Evolutionary conservation across 2,888 invertebrate species (phyloP), one percentile per base, ranked within the genome.

Genomic region (Cantharis lateralis): DNA sequence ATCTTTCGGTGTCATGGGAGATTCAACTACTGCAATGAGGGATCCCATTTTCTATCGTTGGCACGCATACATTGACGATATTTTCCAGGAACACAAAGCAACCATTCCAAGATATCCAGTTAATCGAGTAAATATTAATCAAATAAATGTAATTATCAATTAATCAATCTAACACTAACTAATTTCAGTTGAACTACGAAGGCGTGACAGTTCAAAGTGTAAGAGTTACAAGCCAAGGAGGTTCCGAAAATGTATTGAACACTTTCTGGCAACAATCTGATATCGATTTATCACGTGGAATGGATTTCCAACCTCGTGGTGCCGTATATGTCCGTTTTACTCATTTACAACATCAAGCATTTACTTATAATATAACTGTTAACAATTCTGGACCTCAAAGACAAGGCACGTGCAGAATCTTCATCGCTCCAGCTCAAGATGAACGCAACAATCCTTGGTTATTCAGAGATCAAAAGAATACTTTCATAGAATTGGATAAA

Each of bases 31-130:
- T 0, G 95, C 96, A 0, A 96, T 96, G 95, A 90, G 96, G 1
- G 96, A 96, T 88, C 96, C 96, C 0, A 88, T 94, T 15, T 96
- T 96, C 90, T 96, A 96, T 89, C 92, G 95, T 85, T 96, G 94
- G 95, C 96, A 96, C 84, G 91, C 93, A 0, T 94, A 92, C 85
- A 89, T 96, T 20, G 95, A 96, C 83, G 93, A 95, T 81, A 88
- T 96, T 28, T 96, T 96, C 90, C 91, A 92, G 81, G 90, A 92
- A 80, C 93, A 93, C 88, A 96, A 96, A 88, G 89, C 89, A 78
- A 92, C 92, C 13, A 88, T 96, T 24, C 89, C 93, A 0, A 90
- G 93, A 2, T 96, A 96, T 86, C 89, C 88, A 0, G 83, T 84
- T 3, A 88, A 90, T 62, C 90, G 91, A 89, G 94, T 94, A 85